These are phyloP conservation scores for Lithosia quadra DNA, from an alignment of 2,888 invertebrate species.

Conservation along the genomic window DNA sequence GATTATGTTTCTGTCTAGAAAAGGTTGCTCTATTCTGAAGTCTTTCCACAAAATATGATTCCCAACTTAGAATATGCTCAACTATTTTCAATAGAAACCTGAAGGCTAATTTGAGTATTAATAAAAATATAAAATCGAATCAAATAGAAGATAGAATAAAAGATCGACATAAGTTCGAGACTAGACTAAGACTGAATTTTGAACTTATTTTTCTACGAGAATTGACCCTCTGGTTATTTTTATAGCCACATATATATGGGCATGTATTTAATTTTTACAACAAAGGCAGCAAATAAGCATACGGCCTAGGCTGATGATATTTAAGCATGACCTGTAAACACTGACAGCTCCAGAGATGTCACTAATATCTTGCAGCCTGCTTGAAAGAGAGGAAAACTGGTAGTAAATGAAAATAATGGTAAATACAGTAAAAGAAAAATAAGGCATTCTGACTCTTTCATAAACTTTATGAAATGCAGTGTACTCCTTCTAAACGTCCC, in stretches of 20 bases:
- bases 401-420: too few relatives aligned
- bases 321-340: not conserved
- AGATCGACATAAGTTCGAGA: too few relatives aligned
- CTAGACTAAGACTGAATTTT: too few relatives aligned
- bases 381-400: too few relatives aligned
- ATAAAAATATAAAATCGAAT: too few relatives aligned
- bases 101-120: too few relatives aligned
- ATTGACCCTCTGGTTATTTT: too few relatives aligned
- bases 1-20: not conserved
- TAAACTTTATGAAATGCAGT: not conserved
- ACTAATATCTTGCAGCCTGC: not conserved
- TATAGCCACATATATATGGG: too few relatives aligned
- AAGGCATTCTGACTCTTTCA: not conserved
- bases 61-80: not conserved
- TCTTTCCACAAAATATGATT: not conserved
- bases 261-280: not conserved
- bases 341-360: not conserved
- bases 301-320: not conserved
- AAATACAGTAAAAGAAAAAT: too few relatives aligned
- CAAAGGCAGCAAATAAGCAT: not conserved
- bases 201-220: too few relatives aligned
- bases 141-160: too few relatives aligned
- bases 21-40: not conserved
- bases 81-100: too few relatives aligned
- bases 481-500: not conserved